Base-by-base conservation (phyloP, 2,113 vertebrate genomes). In the Nycticorax nycticorax region DNA sequence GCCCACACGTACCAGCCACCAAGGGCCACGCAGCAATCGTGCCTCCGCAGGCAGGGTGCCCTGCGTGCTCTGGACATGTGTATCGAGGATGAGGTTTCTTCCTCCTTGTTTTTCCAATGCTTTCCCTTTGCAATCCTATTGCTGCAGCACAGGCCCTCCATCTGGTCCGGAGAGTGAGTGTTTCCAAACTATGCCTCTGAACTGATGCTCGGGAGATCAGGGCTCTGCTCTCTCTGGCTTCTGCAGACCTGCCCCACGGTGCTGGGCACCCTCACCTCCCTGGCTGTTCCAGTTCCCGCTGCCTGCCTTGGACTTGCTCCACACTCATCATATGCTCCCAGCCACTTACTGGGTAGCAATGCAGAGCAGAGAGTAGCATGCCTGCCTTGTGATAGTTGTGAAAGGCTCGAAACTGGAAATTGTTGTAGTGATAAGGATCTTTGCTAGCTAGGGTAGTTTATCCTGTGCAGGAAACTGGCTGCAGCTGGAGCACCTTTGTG, bases 1-100 rank as follows among this genome's bases (percentile, higher is more conserved):
- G 48, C 15, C 14, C 24, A 3, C 1, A 0, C 0, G 2, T 30
- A 22, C 56, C 24, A 64, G 43, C 35, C 10, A 0, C 4, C 15
- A 53, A 63, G n/a, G 48, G 33, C 53, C 56, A 3, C 1, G 20
- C 24, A 53, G 50, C 15, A 13, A 2, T 52, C 4, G 33, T 56
- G 62, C 19, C 43, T 30, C 17, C 0, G 1, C n/a, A 32, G 37
- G 41, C 2, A 30, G 17, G 26, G 15, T 37, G 43, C 30, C 28
- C 8, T 1, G 4, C 2, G 1, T 47, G 3, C 56, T 76, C 48
- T 11, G 14, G 15, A n/a, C 21, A 2, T 1, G 3, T 14, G 5
- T 35, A 8, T 17, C 0, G 0, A 57, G 57, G 22, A 55, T 33
- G 64, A 50, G 56, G 30, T 60, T 73, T 73, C 17, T 69, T 63